Evolutionary conservation across 2,797 vertebrate species (phyloP), one percentile per base, ranked within the genome.

Genomic region (Nannoperca australis): DNA sequence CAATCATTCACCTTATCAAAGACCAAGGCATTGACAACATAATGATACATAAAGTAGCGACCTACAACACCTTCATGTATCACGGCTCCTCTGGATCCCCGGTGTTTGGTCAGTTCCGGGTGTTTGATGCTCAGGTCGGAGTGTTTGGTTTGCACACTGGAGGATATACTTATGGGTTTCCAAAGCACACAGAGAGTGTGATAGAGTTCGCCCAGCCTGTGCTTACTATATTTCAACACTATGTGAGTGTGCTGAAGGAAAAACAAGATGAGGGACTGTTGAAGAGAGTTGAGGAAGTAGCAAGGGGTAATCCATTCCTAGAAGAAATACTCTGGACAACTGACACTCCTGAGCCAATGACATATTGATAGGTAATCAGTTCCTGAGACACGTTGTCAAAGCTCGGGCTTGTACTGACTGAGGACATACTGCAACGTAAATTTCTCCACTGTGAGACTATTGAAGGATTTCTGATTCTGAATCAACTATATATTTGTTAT

Each of bases 51-150:
- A 13, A 40, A 0, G 30, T 42, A 0, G 15, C 3, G 0, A 78
- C 72, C 14, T 84, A 81, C 24, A 30, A 79, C 10, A 70, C 56
- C 0, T 73, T 34, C 70, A 88, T 88, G 88, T 81, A 66, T 13
- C 61, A 78, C 0, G 78, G 83, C 7, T 49, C 86, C 0, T 90
- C 88, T 32, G 88, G 88, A 11, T 84, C 82, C 11, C 86, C 86
- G 0, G 73, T 90, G 20, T 85, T 88, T 27, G 76, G n/a, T n/a
- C n/a, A n/a, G n/a, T n/a, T n/a, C n/a, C n/a, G n/a, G 0, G 73
- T 90, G 20, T 85, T 88, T 27, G 76, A 88, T 55, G 68, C 7
- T 0, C 0, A 1, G 7, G 5, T 78, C 4, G 1, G 0, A 4
- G 73, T 88, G 5, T 75, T 81, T 65, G 86, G 75, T 62, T 68